phyloP scores from a whole-genome alignment of 2,113 vertebrate species.

The Antidorcas marsupialis region DNA sequence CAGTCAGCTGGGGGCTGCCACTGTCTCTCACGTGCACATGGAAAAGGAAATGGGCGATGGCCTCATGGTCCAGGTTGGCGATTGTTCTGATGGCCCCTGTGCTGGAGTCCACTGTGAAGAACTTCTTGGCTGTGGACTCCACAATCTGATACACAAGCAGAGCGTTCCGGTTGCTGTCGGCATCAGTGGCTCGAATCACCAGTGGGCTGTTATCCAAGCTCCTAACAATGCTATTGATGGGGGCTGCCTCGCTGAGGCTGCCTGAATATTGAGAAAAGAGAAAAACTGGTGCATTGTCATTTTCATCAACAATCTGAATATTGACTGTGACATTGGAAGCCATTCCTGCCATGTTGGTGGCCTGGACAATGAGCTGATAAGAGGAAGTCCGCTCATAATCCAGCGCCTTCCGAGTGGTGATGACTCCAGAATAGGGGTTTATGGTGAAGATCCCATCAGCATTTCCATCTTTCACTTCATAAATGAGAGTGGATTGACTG shows the following conservation, averaged over 20 bases:
- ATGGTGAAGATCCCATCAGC: slow-evolving; percentile 86
- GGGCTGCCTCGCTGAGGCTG: slow-evolving; percentile 93
- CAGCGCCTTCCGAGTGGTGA: slow-evolving; percentile 88
- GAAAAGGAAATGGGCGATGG: slow-evolving; percentile 89
- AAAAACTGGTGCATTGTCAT: slow-evolving; percentile 94
- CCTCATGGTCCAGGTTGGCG: slow-evolving; percentile 93
- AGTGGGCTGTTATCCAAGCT: slow-evolving; percentile 86
- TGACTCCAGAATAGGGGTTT: slow-evolving; percentile 95
- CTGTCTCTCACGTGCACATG: slow-evolving; percentile 95
- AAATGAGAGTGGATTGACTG: slow-evolving; percentile 93
- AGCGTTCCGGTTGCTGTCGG: slow-evolving; percentile 94
- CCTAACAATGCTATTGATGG: slow-evolving; percentile 91
- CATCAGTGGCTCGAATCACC: slow-evolving; percentile 92
- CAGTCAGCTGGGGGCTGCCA: slow-evolving; percentile 92
- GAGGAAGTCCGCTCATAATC: slow-evolving; percentile 88
- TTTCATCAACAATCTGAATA: slow-evolving; percentile 92
- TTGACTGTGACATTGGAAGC: slow-evolving; percentile 89
- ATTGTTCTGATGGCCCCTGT: slow-evolving; percentile 96
- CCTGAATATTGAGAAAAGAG: slow-evolving; percentile 89
- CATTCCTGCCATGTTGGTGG: slow-evolving; percentile 97
- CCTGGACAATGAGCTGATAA: slow-evolving; percentile 89
- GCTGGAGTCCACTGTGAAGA: slow-evolving; percentile 94
- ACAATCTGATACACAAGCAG: slow-evolving; percentile 95
- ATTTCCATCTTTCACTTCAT: slow-evolving; percentile 92
- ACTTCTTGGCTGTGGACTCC: slow-evolving; percentile 93